Evolutionary conservation across 92 coral and sea anemone species (phyloP).

Genomic region (Porites rus): DNA sequence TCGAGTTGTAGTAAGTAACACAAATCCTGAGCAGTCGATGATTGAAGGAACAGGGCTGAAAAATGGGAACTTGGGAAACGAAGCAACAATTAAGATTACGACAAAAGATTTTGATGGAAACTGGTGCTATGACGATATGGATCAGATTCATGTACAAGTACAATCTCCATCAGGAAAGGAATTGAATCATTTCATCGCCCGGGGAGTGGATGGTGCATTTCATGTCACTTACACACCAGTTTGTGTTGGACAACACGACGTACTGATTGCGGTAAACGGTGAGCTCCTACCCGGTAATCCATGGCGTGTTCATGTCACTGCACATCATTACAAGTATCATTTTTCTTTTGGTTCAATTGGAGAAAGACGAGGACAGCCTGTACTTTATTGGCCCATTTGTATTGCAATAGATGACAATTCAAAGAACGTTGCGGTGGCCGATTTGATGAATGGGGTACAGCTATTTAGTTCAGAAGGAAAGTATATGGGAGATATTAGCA

Average conservation of each 20-base stretch:
- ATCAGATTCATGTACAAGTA: constrained; percentile 44
- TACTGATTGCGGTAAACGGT: constrained; percentile 41
- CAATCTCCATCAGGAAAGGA: constrained; percentile 23
- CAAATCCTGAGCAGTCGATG: constrained; percentile 48
- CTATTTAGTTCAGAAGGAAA: background rate
- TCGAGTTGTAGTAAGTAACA: constrained; percentile 44
- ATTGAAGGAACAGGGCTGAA: constrained; percentile 51
- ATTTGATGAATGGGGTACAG: background rate
- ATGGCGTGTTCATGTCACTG: constrained; percentile 34
- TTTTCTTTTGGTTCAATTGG: background rate
- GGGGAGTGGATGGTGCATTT: too few species aligned
- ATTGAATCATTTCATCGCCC: background rate
- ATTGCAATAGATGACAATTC: background rate
- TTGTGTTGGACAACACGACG: constrained; percentile 39
- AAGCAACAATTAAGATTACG: constrained; percentile 35
- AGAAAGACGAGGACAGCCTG: background rate
- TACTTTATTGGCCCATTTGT: background rate
- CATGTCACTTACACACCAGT: background rate
- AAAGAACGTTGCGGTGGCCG: constrained; percentile 16
- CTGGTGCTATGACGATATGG: constrained; percentile 52
- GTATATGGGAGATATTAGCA: background rate
- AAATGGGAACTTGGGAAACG: constrained; percentile 30
- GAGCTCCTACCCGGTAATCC: constrained; percentile 49
- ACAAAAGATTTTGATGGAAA: constrained; percentile 54
- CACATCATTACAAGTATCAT: background rate